phyloP scores from a whole-genome alignment of 2,113 vertebrate genomes.

The Phyllostomus hastatus region DNA sequence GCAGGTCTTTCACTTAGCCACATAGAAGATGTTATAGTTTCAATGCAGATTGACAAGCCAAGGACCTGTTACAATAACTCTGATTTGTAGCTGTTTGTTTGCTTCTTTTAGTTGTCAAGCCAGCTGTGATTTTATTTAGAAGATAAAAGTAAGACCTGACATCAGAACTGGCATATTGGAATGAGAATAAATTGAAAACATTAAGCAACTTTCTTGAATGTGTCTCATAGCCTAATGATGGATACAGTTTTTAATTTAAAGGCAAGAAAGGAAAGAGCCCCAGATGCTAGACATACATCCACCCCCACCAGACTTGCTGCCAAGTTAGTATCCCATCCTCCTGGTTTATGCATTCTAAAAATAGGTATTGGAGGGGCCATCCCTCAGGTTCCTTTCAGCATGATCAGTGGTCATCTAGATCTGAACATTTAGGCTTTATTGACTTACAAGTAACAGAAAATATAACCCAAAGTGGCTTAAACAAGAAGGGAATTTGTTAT shows the following conservation, averaged over 20 bases:
- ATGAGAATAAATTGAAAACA: not conserved
- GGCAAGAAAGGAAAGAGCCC: not conserved
- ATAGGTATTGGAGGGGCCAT: not conserved
- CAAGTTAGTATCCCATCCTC: not conserved
- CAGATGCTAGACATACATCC: not conserved
- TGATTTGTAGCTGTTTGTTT: not conserved
- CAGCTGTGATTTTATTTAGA: not conserved
- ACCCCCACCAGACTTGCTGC: not conserved
- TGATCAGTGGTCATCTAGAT: not conserved
- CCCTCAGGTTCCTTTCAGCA: not conserved
- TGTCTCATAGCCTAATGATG: not conserved
- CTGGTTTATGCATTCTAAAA: not conserved
- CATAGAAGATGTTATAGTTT: not conserved
- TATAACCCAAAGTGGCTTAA: not conserved
- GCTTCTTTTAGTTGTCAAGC: not conserved
- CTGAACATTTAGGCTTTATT: not conserved
- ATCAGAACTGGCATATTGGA: not conserved
- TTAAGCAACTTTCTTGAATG: not conserved
- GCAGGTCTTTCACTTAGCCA: not conserved
- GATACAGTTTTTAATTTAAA: not conserved
- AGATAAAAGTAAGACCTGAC: constrained; percentile 4
- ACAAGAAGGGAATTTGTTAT: not conserved
- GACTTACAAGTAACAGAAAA: constrained; percentile 10
- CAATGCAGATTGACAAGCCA: not conserved
- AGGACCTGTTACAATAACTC: not conserved